phyloP scores from a whole-genome alignment of 2,113 vertebrate genomes.

The Asarcornis scutulata region DNA sequence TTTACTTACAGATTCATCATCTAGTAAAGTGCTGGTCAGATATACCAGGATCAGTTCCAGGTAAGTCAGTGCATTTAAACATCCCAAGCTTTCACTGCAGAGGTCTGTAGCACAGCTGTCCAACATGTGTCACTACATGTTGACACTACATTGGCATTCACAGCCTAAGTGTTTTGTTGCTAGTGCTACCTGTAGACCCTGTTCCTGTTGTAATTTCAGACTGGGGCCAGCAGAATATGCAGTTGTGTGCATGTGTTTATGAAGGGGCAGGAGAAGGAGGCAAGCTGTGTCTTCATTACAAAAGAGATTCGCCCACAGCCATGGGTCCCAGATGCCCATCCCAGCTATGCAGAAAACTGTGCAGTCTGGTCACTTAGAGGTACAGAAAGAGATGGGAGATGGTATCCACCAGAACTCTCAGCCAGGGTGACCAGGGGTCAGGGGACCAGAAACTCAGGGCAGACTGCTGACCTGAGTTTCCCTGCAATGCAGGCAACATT shows the following conservation, averaged over 20 bases:
- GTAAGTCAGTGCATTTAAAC: not conserved
- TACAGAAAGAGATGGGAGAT: not conserved
- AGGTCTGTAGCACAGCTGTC: not conserved
- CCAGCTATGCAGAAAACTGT: not conserved
- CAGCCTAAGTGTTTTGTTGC: not conserved
- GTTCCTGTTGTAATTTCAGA: not conserved
- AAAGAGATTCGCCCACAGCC: not conserved
- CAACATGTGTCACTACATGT: not conserved
- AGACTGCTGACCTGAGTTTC: fast-evolving
- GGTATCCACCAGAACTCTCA: fast-evolving
- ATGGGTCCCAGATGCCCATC: fast-evolving
- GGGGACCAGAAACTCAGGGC: not conserved
- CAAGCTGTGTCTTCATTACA: not conserved
- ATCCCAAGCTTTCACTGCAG: not conserved
- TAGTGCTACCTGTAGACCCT: not conserved
- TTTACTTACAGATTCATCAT: not conserved
- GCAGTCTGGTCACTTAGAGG: not conserved
- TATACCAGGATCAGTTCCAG: not conserved
- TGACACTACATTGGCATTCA: not conserved
- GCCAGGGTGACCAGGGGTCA: fast-evolving
- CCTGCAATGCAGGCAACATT: fast-evolving
- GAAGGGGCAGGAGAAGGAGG: not conserved
- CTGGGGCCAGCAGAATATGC: not conserved
- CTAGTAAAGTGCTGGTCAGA: not conserved
- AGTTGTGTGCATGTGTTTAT: not conserved